Evolutionary conservation across 2,113 vertebrate genomes (phyloP), one percentile per base, ranked within the genome.

Genomic region (Otolemur garnettii): DNA sequence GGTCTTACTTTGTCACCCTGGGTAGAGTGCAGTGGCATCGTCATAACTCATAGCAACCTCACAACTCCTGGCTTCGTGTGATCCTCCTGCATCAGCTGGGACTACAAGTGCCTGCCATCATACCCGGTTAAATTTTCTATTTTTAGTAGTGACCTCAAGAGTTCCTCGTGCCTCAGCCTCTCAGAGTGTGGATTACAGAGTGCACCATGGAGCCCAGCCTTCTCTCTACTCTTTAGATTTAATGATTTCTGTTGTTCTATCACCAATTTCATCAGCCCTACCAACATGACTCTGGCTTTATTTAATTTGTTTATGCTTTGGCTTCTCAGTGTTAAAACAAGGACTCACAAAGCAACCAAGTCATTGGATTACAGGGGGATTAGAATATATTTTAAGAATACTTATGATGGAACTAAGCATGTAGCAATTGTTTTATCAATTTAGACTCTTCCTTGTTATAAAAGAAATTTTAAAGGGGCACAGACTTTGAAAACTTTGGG

Each of bases 351-450:
- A 80, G 64, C 50, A 81, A 55, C 5, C 53, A 82, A 83, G 5
- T 71, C 60, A 69, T 33, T 74, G 30, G 6, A 42, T 84, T 18
- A 68, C 50, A n/a, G 50, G 33, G 81, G 89, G 60, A 87, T 74
- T 91, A 91, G 15, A 79, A 78, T 68, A 69, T 26, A 85, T 86
- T 93, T 88, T 45, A n/a, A 77, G 33, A 91, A 75, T 83, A 69
- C 26, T 93, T 87, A 33, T n/a, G 53, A 55, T 30, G 64, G 74
- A 87, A n/a, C 18, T 79, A 55, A 28, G 68, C 21, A 45, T 3
- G 77, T n/a, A 93, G 14, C 12, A 93, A 85, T 66, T 93, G 4
- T 21, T 85, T n/a, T 89, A 35, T 3, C 57, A 14, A 78, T 88
- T 91, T 91, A 8, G 91, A 33, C 42, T 35, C 0, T 66, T 90